Conservation (phyloP, 2,797 vertebrate species). For the Diplodus sargus region DNA sequence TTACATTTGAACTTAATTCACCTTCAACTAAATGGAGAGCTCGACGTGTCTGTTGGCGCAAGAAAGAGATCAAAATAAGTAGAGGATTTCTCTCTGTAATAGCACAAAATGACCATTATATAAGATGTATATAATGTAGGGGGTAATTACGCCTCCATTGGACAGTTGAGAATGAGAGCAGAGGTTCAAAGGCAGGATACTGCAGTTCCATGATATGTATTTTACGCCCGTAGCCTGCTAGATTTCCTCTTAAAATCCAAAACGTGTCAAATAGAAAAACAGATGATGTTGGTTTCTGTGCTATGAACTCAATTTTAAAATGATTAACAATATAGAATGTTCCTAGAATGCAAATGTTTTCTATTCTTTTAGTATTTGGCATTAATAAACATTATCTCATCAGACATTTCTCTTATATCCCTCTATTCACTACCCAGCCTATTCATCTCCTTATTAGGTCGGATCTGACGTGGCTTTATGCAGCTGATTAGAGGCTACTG, state of each 20-base stretch:
- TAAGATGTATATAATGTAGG: neutral
- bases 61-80: constrained; percentile 1
- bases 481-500: constrained; percentile 46
- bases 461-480: neutral
- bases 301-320: constrained; percentile 10
- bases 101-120: constrained; percentile 6
- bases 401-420: neutral
- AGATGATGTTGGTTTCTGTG: neutral
- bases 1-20: neutral
- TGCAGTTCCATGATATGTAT: neutral
- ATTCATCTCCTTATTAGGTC: neutral
- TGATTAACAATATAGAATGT: neutral
- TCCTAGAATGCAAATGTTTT: neutral
- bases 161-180: neutral
- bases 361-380: neutral
- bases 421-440: neutral
- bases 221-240: neutral
- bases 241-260: neutral
- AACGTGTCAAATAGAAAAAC: neutral
- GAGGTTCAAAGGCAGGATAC: neutral
- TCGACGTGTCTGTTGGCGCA: neutral
- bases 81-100: neutral
- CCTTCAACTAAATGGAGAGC: neutral
- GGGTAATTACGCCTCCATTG: neutral
- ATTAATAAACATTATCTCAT: constrained; percentile 7